These are phyloP conservation scores for Lamprotornis superbus DNA, from an alignment of 2,113 vertebrate genomes.

Conservation along the genomic window DNA sequence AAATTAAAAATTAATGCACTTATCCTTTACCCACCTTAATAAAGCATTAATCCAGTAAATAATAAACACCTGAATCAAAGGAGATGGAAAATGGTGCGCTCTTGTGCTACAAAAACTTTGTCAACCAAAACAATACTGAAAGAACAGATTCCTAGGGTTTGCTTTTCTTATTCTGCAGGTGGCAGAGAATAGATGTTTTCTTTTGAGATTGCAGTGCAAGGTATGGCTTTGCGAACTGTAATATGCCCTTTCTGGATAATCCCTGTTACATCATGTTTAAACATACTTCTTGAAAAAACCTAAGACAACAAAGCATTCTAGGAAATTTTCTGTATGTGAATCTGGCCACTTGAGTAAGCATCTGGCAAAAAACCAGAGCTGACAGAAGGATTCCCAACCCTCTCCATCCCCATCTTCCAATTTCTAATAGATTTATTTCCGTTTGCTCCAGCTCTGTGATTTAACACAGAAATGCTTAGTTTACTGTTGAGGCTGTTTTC, in stretches of 20 bases:
- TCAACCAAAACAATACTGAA: not conserved
- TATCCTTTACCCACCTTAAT: not conserved
- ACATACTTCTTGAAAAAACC: not conserved
- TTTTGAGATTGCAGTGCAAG: not conserved
- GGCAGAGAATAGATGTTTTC: not conserved
- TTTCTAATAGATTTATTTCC: not conserved
- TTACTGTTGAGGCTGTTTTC: not conserved
- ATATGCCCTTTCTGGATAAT: not conserved
- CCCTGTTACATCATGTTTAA: not conserved
- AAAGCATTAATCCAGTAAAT: not conserved
- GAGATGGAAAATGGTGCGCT: not conserved
- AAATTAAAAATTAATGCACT: not conserved
- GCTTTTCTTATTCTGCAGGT: not conserved
- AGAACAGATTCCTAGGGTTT: not conserved
- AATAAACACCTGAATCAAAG: not conserved
- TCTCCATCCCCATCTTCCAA: not conserved
- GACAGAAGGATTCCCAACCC: not conserved
- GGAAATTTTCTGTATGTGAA: not conserved
- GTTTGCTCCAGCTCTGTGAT: not conserved
- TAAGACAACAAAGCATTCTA: not conserved
- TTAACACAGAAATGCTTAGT: not conserved
- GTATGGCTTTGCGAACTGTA: not conserved
- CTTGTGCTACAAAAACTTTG: not conserved
- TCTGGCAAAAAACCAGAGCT: not conserved
- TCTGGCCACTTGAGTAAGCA: not conserved